Percentiles rank a stretch among this genome's conserved stretches.
Conservation (phyloP, 2,888 invertebrate species). For the Cheilosia scutellata region DNA sequence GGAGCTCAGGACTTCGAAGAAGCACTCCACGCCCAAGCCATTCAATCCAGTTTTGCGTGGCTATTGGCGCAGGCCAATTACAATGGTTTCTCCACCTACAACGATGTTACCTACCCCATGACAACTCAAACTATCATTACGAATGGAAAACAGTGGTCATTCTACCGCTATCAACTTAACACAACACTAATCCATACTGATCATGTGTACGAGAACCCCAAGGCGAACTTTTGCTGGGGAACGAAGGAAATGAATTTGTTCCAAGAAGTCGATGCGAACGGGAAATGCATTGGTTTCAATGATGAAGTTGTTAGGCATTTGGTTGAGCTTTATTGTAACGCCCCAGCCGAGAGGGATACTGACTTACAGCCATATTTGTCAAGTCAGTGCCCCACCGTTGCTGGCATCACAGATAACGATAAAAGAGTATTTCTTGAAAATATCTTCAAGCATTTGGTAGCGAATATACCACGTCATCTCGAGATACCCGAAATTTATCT, state of each 20-base stretch:
- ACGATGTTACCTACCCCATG: constrained; percentile 96
- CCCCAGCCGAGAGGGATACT: constrained; percentile 87
- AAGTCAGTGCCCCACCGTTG: constrained; percentile 85
- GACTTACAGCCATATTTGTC: constrained; percentile 91
- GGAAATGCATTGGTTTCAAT: constrained; percentile 91
- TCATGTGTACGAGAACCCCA: constrained; percentile 87
- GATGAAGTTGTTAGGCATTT: constrained; percentile 90
- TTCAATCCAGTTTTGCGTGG: constrained; percentile 93
- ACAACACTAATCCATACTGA: constrained; percentile 89
- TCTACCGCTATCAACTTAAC: constrained; percentile 96
- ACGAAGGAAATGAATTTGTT: constrained; percentile 90
- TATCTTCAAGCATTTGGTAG: constrained; percentile 88
- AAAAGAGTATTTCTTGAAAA: constrained; percentile 89
- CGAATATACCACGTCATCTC: constrained; percentile 88
- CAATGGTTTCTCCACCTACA: constrained; percentile 95
- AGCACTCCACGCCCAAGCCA: constrained; percentile 89
- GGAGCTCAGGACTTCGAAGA: constrained; percentile 87
- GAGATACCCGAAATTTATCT: constrained; percentile 89
- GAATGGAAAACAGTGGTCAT: constrained; percentile 94
- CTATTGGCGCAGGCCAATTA: constrained; percentile 91
- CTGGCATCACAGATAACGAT: constrained; percentile 89
- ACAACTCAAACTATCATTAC: constrained; percentile 94
- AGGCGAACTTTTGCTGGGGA: constrained; percentile 92
- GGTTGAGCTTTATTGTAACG: constrained; percentile 90
- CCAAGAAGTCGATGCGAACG: constrained; percentile 88